Evolutionary conservation across 53 echinoderm and acorn worm species (phyloP).

Genomic region (Patiria pectinifera): DNA sequence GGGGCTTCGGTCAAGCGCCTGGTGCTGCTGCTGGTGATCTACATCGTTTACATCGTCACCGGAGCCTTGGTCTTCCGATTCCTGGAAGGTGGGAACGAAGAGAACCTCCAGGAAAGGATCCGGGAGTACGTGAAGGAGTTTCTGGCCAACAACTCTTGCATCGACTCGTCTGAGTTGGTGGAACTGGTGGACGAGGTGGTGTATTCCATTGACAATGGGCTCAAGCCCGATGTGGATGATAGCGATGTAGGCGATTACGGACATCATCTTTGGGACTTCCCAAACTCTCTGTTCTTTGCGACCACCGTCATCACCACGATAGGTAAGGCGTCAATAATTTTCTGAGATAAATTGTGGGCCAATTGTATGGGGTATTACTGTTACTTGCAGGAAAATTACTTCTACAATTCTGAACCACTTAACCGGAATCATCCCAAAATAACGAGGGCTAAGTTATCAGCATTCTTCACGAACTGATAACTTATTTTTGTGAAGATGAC

Average conservation of each 20-base stretch:
- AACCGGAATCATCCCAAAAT: too few relatives aligned
- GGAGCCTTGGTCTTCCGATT: conserved; percentile 72
- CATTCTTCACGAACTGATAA: too few relatives aligned
- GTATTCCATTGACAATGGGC: conserved; percentile 63
- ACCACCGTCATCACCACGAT: conserved; percentile 86
- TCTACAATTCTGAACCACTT: too few relatives aligned
- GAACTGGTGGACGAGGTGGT: conserved; percentile 61
- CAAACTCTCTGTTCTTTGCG: conserved; percentile 77
- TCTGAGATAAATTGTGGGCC: too few relatives aligned
- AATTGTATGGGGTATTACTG: too few relatives aligned
- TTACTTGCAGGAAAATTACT: too few relatives aligned
- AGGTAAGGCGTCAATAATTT: conserved; percentile 55
- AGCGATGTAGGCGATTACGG: conserved; percentile 3
- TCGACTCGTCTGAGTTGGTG: conserved; percentile 36
- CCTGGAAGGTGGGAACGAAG: conserved; percentile 66
- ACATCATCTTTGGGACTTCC: conserved; percentile 78
- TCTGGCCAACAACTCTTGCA: conserved; percentile 67
- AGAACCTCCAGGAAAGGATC: conserved; percentile 52
- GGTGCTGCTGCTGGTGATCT: conserved; percentile 58
- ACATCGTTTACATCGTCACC: conserved; percentile 67
- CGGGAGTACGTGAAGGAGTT: conserved; percentile 47
- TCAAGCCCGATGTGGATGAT: conserved; percentile 15
- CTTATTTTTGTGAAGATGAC: too few relatives aligned
- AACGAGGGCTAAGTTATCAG: too few relatives aligned
- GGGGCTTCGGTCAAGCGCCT: conserved; percentile 37